Evolutionary conservation across 1,140 invertebrate genomes (phyloP).

Genomic region (Acyrthosiphon pisum): DNA sequence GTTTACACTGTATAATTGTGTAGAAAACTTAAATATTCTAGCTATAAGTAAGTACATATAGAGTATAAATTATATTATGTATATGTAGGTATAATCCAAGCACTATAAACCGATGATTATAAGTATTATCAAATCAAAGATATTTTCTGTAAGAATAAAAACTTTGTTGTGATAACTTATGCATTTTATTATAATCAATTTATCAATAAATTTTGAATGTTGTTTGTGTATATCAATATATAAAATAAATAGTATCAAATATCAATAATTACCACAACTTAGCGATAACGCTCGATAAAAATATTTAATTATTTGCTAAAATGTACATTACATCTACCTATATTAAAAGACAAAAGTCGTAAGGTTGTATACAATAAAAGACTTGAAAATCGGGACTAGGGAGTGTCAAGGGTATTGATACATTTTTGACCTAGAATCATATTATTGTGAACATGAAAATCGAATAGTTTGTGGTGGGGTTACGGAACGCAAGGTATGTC

Average conservation of each 20-base stretch:
- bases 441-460: constrained; percentile 1
- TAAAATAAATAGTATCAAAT: not conserved
- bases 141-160: too few relatives aligned
- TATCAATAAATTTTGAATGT: not conserved
- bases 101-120: not conserved
- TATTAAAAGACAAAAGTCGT: not conserved
- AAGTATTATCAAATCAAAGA: not conserved
- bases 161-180: too few relatives aligned
- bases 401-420: not conserved
- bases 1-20: not conserved
- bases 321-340: not conserved
- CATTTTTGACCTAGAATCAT: constrained; percentile 23
- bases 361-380: not conserved
- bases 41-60: not conserved
- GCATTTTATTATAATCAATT: too few relatives aligned
- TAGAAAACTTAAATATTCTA: not conserved
- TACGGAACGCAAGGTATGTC: not conserved
- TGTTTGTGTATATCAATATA: not conserved
- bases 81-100: not conserved
- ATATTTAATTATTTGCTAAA: not conserved
- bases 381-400: not conserved
- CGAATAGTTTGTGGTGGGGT: not conserved
- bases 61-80: not conserved
- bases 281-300: not conserved
- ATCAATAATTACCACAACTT: not conserved